Evolutionary conservation across 2,797 vertebrate genomes (phyloP), one percentile per base, ranked within the genome.

Genomic region (Miichthys miiuy): DNA sequence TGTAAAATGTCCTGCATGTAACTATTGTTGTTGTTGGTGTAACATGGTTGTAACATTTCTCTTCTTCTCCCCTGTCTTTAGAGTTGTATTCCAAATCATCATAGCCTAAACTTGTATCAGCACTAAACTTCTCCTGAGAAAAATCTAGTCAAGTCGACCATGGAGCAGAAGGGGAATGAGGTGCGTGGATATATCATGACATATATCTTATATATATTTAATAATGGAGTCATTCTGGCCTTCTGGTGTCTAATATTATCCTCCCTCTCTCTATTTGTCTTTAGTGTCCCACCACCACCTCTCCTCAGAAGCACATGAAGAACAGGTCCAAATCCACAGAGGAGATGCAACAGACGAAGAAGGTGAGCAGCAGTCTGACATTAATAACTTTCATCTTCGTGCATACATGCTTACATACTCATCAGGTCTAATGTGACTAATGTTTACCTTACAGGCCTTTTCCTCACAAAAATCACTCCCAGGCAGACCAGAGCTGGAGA

Each of bases 381-480:
- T 17, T 16, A 41, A 55, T 10, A 16, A 16, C 8, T 50, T 51
- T 54, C 20, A n/a, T 23, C 6, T 5, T 41, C 6, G 5, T 38
- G 34, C 30, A 5, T 34, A 6, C 47, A 25, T 30, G 6, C 23
- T 56, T 44, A 25, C 17, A 51, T 6, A 1, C 16, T 48, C 3
- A 17, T 66, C 38, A 3, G 8, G 51, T 56, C 20, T 82, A 21
- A 64, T 34, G 12, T 68, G 46, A 56, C 42, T 38, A 9, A 38
- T 47, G 6, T 20, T 81, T 48, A 14, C 64, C 41, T 81, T 60
- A 11, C 82, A 97, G 96, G 91, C 94, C 27, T 94, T 97, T 87
- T 94, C 95, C 48, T 92, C 96, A 63, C 96, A 97, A 89, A 97
- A 96, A 72, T 97, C 96, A 0, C 95, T 96, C 50, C 96, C 96